Evolutionary conservation across 2,113 vertebrate genomes (phyloP).

Genomic region (Telmatochromis brachygnathus): DNA sequence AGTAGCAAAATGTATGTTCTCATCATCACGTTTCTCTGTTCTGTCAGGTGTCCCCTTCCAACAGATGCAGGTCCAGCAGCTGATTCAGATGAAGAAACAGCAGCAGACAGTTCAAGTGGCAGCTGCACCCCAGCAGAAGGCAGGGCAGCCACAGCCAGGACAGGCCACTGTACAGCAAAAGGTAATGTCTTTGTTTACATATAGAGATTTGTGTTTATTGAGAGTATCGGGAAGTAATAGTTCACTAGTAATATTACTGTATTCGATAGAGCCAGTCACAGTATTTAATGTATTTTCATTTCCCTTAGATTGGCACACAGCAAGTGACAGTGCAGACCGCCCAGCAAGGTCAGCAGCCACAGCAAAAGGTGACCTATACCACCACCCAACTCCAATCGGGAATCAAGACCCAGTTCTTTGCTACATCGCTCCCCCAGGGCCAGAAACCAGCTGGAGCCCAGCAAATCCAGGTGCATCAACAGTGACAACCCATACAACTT

Average conservation of each 20-base stretch:
- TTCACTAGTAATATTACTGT: background rate
- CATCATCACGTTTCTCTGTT: background rate
- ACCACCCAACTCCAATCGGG: slow-evolving; percentile 76
- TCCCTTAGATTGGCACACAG: slow-evolving; percentile 47
- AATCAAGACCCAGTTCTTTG: slow-evolving; percentile 91
- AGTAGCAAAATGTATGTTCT: background rate
- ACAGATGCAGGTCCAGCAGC: slow-evolving; percentile 71
- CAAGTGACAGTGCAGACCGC: slow-evolving; percentile 84
- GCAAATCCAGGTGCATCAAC: slow-evolving; percentile 81
- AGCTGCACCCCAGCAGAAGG: slow-evolving; percentile 77
- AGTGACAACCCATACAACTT: background rate
- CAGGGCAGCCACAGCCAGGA: slow-evolving; percentile 78
- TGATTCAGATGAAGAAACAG: slow-evolving; percentile 75
- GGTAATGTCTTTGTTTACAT: slow-evolving; percentile 48
- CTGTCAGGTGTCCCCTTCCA: slow-evolving; percentile 73
- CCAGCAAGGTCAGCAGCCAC: slow-evolving; percentile 74
- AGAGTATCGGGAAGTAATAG: background rate
- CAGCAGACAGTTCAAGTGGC: slow-evolving; percentile 65
- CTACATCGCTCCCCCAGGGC: slow-evolving; percentile 81
- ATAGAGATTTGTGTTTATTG: background rate
- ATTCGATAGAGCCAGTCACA: background rate
- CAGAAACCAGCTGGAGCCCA: slow-evolving; percentile 84
- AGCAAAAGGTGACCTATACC: slow-evolving; percentile 88
- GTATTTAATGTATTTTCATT: background rate
- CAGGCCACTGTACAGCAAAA: slow-evolving; percentile 82